These are phyloP conservation scores for Chrysotoxum bicinctum DNA, from an alignment of 2,888 invertebrate genomes.

Conservation along the genomic window DNA sequence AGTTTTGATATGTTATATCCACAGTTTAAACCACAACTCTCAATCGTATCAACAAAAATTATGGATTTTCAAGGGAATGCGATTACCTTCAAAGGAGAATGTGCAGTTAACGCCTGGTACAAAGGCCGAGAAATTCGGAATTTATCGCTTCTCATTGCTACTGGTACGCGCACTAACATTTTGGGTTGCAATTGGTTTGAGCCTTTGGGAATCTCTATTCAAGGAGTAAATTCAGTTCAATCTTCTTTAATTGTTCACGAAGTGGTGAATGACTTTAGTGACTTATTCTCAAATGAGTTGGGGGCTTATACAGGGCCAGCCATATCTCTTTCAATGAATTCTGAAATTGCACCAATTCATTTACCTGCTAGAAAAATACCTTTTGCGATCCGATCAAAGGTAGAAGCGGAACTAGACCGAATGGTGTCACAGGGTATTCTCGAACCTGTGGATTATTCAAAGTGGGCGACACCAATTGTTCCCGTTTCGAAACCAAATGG, in stretches of 20 bases:
- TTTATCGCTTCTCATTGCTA: constrained; percentile 19
- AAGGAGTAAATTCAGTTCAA: constrained; percentile 4
- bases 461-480: too few relatives aligned
- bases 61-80: constrained; percentile 6
- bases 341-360: constrained; percentile 3
- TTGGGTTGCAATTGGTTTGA: constrained; percentile 46
- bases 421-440: constrained; percentile 27
- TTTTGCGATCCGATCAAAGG: not conserved
- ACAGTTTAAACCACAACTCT: not conserved
- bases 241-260: not conserved
- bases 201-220: constrained; percentile 46
- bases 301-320: constrained; percentile 42
- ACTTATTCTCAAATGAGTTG: constrained; percentile 36
- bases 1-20: not conserved
- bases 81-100: not conserved
- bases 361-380: constrained; percentile 41
- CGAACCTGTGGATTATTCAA: too few relatives aligned
- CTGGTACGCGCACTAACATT: constrained; percentile 34
- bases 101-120: not conserved
- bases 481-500: too few relatives aligned
- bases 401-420: constrained; percentile 68
- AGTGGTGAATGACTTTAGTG: constrained; percentile 25
- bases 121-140: not conserved
- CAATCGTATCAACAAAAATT: not conserved
- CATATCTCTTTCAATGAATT: constrained; percentile 27